A percentile compares a stretch with the other conserved stretches of the same genome.
These are phyloP conservation scores for Rhagium mordax DNA, from an alignment of 2,888 invertebrate species.

Conservation along the genomic window DNA sequence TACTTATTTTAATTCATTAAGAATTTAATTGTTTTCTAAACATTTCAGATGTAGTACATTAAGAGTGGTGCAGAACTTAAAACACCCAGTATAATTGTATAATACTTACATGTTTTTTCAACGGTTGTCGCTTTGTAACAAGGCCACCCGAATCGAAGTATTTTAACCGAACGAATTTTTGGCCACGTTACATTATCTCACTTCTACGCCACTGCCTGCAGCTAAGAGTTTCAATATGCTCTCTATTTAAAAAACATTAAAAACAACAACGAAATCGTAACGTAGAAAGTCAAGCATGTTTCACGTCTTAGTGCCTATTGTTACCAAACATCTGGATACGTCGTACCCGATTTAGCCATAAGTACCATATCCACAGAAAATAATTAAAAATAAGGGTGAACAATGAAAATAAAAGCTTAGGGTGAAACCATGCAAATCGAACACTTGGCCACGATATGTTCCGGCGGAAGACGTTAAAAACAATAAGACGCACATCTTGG, in stretches of 20 bases:
- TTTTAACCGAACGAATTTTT: no score
- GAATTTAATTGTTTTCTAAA: no score
- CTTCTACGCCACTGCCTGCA: neutral
- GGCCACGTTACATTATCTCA: no score
- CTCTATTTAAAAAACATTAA: neutral
- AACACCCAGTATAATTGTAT: no score
- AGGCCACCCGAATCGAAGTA: no score
- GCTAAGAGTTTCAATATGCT: neutral
- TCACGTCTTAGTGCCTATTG: neutral
- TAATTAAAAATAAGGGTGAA: constrained; percentile 30
- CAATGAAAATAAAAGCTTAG: constrained; percentile 38
- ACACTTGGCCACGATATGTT: constrained; percentile 42
- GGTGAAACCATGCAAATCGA: constrained; percentile 49
- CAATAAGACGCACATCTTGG: constrained; percentile 39
- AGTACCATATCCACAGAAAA: constrained; percentile 30
- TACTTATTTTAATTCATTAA: no score
- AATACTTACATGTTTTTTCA: no score
- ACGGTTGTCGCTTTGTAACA: no score
- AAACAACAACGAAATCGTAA: neutral
- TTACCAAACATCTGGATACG: constrained; percentile 1
- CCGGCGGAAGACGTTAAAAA: constrained; percentile 38
- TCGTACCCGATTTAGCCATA: neutral
- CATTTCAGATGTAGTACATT: no score
- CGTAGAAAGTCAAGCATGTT: neutral
- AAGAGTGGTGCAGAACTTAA: no score